Base-by-base conservation (phyloP, 2,113 vertebrate species). In the Montifringilla adamsi region DNA sequence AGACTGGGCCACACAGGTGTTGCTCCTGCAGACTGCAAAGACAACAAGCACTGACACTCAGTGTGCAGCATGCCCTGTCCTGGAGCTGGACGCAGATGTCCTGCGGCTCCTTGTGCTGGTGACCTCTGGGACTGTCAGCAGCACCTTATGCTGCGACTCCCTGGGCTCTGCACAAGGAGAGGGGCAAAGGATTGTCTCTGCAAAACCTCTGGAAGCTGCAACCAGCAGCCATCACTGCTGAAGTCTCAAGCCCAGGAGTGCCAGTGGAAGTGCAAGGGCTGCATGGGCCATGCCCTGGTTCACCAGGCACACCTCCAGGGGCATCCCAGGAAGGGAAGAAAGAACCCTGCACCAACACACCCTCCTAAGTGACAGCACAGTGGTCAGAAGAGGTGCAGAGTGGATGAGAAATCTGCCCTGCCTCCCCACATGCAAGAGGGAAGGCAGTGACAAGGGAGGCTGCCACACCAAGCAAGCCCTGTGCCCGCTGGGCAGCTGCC, bases 301-400 rank as follows among this genome's bases (percentile, higher is more conserved):
- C 89, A 66, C 12, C 2, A 2, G 35, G 28, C n/a, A 22, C 43
- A 59, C 28, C 47, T 63, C 75, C 31, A 0, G 0, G n/a, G 28
- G n/a, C 27, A 78, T 10, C n/a, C 33, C 60, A 44, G 81, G 23
- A 78, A 39, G 49, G n/a, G 63, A 66, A 0, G 1, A 44, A 0
- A 0, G 1, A 44, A 0, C n/a, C 75, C 56, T 58, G 44, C 11
- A 4, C 50, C 64, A 76, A 23, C 0, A 2, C 2, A 64, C 8
- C 22, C n/a, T 62, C 18, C 41, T 41, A 52, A 58, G 12, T 18
- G 53, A 50, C 9, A 55, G 46, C 23, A 50, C 2, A 5, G 44
- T 6, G 72, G 16, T 15, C 62, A 74, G 43, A 89, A 80, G 31
- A 50, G 18, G 19, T 18, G 30, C 26, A 10, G 55, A 10, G 27